A percentile compares a stretch with the other conserved stretches of the same genome.
phyloP scores from a whole-genome alignment of 2,797 vertebrate genomes.

The Saguinus oedipus region DNA sequence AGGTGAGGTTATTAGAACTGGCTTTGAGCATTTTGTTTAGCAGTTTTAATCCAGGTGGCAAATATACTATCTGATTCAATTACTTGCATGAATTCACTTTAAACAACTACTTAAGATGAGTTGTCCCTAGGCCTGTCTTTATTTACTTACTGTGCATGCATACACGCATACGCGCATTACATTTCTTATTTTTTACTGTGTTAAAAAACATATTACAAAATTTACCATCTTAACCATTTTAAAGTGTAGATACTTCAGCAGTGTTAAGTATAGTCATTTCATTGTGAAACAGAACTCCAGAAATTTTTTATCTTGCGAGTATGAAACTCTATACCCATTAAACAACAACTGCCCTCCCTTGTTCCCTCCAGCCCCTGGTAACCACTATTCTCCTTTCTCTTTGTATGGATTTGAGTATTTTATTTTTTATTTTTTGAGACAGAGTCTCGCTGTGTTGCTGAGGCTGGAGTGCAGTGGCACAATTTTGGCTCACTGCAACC shows the following conservation, averaged over 20 bases:
- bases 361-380: background rate
- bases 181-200: background rate
- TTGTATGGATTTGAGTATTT: background rate
- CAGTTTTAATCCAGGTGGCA: background rate
- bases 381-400: background rate
- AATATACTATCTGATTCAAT: background rate
- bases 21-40: background rate
- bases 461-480: background rate
- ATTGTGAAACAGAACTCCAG: background rate
- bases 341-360: background rate
- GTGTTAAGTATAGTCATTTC: background rate
- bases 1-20: background rate
- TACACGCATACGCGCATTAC: background rate
- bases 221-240: background rate
- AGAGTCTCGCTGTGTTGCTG: background rate
- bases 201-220: background rate
- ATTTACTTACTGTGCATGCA: background rate
- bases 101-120: background rate
- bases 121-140: background rate
- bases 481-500: background rate
- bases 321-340: background rate
- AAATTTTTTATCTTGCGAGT: background rate
- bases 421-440: background rate
- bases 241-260: background rate
- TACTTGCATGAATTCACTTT: slow-evolving; percentile 12